Conservation (phyloP, 2,888 invertebrate genomes). For the Nomada ruficornis region DNA sequence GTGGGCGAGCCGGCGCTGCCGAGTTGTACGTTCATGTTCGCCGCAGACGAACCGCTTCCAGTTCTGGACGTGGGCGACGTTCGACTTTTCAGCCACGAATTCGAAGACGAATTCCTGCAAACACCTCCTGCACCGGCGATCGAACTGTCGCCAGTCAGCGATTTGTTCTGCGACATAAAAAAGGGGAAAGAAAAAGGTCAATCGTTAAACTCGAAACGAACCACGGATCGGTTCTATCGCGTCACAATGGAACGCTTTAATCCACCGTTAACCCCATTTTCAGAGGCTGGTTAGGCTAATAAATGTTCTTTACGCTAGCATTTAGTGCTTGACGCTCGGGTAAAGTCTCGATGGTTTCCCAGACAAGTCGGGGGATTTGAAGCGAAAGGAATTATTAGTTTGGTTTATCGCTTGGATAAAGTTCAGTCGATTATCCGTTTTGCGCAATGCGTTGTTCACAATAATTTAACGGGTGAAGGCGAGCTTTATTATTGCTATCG, state of each 20-base stretch:
- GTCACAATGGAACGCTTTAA: not conserved
- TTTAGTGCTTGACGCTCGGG: too few species aligned
- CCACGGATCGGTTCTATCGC: not conserved
- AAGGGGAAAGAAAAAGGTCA: not conserved
- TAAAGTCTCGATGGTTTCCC: too few species aligned
- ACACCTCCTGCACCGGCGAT: constrained; percentile 73
- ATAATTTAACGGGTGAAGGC: too few species aligned
- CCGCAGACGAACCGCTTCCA: constrained; percentile 81
- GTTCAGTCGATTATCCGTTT: too few species aligned
- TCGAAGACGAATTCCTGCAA: constrained; percentile 78
- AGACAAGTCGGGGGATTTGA: too few species aligned
- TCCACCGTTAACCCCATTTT: not conserved
- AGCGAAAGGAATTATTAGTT: too few species aligned
- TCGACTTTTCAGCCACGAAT: constrained; percentile 81
- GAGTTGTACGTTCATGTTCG: constrained; percentile 86
- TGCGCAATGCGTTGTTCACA: too few species aligned
- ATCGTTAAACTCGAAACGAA: not conserved
- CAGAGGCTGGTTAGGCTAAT: not conserved
- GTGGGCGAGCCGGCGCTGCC: constrained; percentile 85
- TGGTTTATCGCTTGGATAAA: too few species aligned
- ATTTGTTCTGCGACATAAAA: constrained; percentile 77
- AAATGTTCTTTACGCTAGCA: too few species aligned
- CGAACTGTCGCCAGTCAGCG: constrained; percentile 75
- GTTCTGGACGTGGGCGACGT: constrained; percentile 80
- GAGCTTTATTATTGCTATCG: too few species aligned